Base-by-base conservation (phyloP, 2,113 vertebrate genomes). In the Chauna torquata region DNA sequence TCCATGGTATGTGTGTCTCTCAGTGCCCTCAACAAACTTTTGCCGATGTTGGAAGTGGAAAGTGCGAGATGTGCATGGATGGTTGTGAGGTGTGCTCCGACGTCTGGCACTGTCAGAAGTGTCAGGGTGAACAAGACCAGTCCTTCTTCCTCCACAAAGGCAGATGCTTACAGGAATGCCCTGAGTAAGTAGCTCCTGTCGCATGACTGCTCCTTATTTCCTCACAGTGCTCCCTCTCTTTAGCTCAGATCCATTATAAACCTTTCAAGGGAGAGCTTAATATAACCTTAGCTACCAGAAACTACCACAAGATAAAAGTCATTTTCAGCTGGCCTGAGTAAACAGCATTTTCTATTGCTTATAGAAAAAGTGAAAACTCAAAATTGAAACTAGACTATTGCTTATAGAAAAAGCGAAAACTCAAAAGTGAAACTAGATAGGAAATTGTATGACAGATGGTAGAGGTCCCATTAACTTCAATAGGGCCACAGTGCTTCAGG, bases 11-110 rank as follows among this genome's bases (percentile, higher is more conserved):
- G 34, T 99, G 99, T 47, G 71, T 96, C 59, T 30, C 86, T 18
- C 74, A 14, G 32, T 99, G 99, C 90, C 99, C 98, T 6, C n/a
- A 58, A 45, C 98, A 98, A 69, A 98, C 88, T 1, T 99, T 99
- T 97, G 96, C 96, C 36, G 98, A 99, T 14, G 6, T 4, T 78
- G 90, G 49, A 38, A 98, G 96, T 4, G 96, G 97, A 19, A 98
- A 80, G 54, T 99, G 99, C 5, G 98, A 99, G 62, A 96, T 90
- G 58, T 99, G 99, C 38, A 36, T 91, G 1, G 89, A 97, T 2
- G 97, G 96, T 24, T 99, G 99, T 61, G 92, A 94, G 32, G n/a
- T 47, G 44, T 99, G 99, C 93, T 97, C 94, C 1, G 92, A 93
- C 40, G 52, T 17, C 11, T 59, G 96, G 64, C 78, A 92, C 7